Base-by-base conservation (phyloP, 2,113 vertebrate genomes). In the Turnix velox region DNA sequence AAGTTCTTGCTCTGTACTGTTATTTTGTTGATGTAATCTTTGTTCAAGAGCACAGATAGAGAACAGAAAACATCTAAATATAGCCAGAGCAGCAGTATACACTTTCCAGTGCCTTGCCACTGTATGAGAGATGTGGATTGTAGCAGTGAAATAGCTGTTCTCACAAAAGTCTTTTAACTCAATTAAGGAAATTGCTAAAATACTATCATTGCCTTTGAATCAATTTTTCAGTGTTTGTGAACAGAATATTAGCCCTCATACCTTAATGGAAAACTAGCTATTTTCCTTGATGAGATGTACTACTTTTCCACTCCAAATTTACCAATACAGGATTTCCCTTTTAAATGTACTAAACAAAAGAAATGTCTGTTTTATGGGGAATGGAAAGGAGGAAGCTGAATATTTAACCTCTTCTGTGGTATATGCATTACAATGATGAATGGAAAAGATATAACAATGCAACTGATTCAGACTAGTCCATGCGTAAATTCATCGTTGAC, bases 1-100 rank as follows among this genome's bases (percentile, higher is more conserved):
- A 80, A 88, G 63, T 67, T 94, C 37, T 91, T 78, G 77, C 75
- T 94, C 69, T 92, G 88, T 90, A 45, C 84, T 23, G 17, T 72
- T 12, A 62, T 86, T 92, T 91, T 28, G 65, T 81, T 33, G 71
- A 88, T 78, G 49, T 83, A 94, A 91, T 84, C 61, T 69, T 68
- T 83, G n/a, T 14, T 86, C 12, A 23, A 71, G 83, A 90, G 59
- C 31, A 83, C 65, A 54, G 40, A 30, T 37, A 69, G 33, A 66
- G 42, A 57, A 59, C 69, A 83, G 95, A 96, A 63, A 66, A 35
- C 5, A 28, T 46, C 15, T 54, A 23, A 87, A 43, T 92, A 59
- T 86, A 94, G 93, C 63, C 57, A 52, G 82, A 88, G 78, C 18
- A 22, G 76, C 24, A 33, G 10, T 42, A 48, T 35, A 33, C 0